A percentile compares a stretch with the other conserved stretches of the same genome.
Conservation (phyloP, 92 coral and sea anemone species). For the Porites cylindrica region DNA sequence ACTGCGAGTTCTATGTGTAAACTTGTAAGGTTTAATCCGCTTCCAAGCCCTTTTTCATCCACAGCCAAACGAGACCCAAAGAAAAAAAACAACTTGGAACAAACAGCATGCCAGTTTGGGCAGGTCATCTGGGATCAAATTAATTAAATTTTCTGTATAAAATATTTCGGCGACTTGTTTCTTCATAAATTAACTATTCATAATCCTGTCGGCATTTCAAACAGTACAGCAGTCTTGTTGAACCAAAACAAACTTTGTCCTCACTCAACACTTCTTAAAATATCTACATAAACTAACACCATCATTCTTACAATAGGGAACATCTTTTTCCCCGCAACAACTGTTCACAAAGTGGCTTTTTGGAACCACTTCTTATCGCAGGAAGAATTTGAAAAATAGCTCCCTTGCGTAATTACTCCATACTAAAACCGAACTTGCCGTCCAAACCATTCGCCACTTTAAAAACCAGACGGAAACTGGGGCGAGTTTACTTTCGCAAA, state of each 20-base stretch:
- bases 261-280: background rate
- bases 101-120: no score
- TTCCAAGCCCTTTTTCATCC: background rate
- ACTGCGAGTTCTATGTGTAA: background rate
- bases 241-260: background rate
- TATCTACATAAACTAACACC: background rate
- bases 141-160: background rate
- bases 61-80: background rate
- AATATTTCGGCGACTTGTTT: background rate
- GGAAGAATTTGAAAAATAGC: background rate
- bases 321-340: background rate
- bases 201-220: background rate
- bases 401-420: background rate
- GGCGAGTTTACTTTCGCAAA: no score
- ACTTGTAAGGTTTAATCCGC: background rate
- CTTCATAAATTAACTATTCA: conserved; percentile 1
- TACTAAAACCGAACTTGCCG: no score
- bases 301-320: background rate
- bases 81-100: background rate
- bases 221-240: background rate
- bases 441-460: no score
- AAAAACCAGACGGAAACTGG: no score
- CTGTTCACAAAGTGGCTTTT: background rate
- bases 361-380: background rate
- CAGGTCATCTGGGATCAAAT: background rate